These are phyloP conservation scores for Athalia circularis DNA, from an alignment of 2,888 invertebrate genomes.

Conservation along the genomic window DNA sequence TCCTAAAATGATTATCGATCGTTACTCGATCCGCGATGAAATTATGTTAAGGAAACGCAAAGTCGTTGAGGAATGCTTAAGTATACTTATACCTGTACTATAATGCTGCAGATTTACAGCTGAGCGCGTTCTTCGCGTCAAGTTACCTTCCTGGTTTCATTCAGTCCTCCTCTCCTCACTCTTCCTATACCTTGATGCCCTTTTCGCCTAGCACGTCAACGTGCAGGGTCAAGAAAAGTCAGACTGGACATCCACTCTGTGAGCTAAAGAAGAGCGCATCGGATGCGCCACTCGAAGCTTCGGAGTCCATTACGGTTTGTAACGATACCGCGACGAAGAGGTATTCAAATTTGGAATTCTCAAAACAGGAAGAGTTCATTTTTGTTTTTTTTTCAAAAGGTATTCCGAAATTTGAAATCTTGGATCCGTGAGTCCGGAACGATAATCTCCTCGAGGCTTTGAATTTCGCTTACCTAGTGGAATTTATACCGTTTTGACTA, in stretches of 20 bases:
- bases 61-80: background rate
- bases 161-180: constrained; percentile 52
- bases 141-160: constrained; percentile 65
- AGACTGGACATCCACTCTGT: constrained; percentile 6
- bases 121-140: constrained; percentile 61
- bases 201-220: constrained; percentile 7
- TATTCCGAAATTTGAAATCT: background rate
- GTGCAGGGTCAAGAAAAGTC: constrained; percentile 28
- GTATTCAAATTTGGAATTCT: no score
- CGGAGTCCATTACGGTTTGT: background rate
- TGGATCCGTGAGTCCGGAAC: background rate
- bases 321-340: no score
- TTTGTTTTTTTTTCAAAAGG: background rate
- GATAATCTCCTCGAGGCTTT: background rate
- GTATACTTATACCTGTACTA: background rate
- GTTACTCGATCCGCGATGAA: background rate
- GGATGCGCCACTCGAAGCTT: background rate
- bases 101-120: constrained; percentile 49
- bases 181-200: background rate
- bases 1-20: background rate
- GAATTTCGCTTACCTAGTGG: no score
- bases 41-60: background rate
- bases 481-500: constrained; percentile 5
- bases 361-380: background rate
- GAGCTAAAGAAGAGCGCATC: background rate